These are phyloP conservation scores for Polylopha cassiicola DNA, from an alignment of 2,888 invertebrate genomes.

Conservation along the genomic window DNA sequence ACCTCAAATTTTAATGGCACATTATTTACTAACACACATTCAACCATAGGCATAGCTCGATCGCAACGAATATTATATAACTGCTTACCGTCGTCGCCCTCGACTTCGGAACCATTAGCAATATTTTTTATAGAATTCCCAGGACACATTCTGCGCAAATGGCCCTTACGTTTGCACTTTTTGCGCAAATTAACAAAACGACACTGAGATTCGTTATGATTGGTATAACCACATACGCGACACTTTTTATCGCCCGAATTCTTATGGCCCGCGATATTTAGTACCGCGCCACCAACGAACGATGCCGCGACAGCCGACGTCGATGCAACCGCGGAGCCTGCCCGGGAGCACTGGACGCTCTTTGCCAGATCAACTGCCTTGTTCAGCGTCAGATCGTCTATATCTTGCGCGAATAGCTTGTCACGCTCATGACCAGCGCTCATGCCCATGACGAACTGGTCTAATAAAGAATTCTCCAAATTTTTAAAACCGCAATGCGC, in stretches of 20 bases:
- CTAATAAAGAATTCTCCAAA: conserved; percentile 6
- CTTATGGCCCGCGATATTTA: neutral
- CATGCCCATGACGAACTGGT: conserved; percentile 7
- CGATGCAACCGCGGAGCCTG: neutral
- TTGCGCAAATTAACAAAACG: conserved; percentile 9
- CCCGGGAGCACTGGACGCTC: conserved; percentile 5
- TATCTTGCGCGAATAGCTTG: conserved; percentile 7
- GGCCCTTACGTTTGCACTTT: conserved; percentile 10
- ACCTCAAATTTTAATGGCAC: conserved; percentile 4
- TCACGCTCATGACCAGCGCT: conserved; percentile 10
- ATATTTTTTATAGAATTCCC: neutral
- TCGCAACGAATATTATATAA: neutral
- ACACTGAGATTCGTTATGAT: conserved; percentile 4
- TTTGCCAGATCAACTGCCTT: conserved; percentile 11
- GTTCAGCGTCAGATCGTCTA: conserved; percentile 1
- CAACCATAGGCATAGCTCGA: neutral
- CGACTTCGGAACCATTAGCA: neutral
- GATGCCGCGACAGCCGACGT: neutral
- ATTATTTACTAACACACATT: neutral
- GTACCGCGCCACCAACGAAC: neutral
- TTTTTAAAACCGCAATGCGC: conserved; percentile 7
- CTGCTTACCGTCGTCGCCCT: conserved; percentile 1
- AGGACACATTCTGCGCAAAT: conserved; percentile 11
- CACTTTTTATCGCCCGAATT: neutral
- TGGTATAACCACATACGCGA: conserved; percentile 5